Evolutionary conservation across 2,797 vertebrate genomes (phyloP), one percentile per base, ranked within the genome.

Genomic region (Acipenser oxyrinchus): DNA sequence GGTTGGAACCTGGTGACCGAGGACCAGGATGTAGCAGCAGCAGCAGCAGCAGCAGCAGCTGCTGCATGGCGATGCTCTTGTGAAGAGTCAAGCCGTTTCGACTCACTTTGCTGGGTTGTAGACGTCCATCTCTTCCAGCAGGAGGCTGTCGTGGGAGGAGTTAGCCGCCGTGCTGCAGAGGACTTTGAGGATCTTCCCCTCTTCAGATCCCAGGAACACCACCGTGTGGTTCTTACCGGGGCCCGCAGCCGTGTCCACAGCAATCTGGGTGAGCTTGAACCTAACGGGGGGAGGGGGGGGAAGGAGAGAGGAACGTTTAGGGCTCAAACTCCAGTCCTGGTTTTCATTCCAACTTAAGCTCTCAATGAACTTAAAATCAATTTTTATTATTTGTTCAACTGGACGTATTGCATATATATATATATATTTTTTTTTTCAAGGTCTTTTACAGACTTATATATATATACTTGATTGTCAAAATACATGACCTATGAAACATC

Each of bases 231-330:
- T 93, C 66, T 89, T 81, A 8, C 79, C 72, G 0, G 91, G 93
- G 4, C 94, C 95, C 0, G 93, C 94, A 0, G 81, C 83, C 6
- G 88, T 85, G 69, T 97, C 95, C 78, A 88, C 95, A 0, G 89
- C 91, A n/a, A 98, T 84, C 79, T 93, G 94, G 58, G 91, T 97
- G 87, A 98, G 70, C 73, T 93, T 93, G 73, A 76, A 88, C 79
- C 93, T 94, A 72, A 10, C 67, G 49, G 66, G 66, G 65, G 51
- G n/a, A 1, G 6, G n/a, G 10, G 59, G 12, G 11, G 11, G 59
- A 11, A 61, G 48, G 6, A 15, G 48, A 52, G 6, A 48, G 10
- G 49, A 37, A 37, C 23, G 23, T 37, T 18, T 18, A 18, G 15
- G 15, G 15, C 15, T 18, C 15, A 1, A 18, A 18, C 15, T 18